Conservation (phyloP, 2,113 vertebrate species). For the Balaenoptera acutorostrata region DNA sequence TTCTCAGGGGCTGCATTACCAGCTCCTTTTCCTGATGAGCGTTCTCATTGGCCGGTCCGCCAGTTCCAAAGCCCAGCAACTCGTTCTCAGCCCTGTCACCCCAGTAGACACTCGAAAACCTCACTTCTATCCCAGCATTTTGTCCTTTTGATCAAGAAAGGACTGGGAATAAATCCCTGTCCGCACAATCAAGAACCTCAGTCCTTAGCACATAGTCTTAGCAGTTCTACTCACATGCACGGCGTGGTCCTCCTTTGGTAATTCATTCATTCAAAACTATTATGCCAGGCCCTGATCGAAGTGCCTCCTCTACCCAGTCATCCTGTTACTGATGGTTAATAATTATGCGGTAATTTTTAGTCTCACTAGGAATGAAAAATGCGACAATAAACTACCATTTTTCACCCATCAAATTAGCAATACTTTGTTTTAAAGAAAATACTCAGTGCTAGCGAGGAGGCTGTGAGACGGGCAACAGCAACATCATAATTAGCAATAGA, state of each 20-base stretch:
- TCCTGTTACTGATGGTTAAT: neutral
- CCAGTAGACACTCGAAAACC: neutral
- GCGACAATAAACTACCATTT: neutral
- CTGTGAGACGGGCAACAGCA: neutral
- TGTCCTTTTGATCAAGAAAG: neutral
- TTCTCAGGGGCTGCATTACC: neutral
- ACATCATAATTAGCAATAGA: fast-evolving
- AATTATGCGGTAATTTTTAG: neutral
- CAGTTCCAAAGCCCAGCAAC: neutral
- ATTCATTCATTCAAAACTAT: neutral
- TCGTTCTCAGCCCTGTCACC: neutral
- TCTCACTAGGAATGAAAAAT: neutral
- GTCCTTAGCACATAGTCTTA: neutral
- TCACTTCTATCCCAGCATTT: neutral
- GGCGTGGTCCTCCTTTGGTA: fast-evolving
- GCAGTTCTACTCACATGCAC: fast-evolving
- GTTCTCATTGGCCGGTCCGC: neutral
- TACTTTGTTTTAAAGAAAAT: neutral
- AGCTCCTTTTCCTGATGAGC: neutral
- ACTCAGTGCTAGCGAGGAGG: neutral
- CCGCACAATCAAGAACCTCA: neutral
- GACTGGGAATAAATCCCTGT: neutral
- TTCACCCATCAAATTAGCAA: neutral
- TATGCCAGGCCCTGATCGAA: neutral
- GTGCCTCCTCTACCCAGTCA: too few species aligned